Conservation (phyloP, 1,140 invertebrate species). For the Eciton burchellii region DNA sequence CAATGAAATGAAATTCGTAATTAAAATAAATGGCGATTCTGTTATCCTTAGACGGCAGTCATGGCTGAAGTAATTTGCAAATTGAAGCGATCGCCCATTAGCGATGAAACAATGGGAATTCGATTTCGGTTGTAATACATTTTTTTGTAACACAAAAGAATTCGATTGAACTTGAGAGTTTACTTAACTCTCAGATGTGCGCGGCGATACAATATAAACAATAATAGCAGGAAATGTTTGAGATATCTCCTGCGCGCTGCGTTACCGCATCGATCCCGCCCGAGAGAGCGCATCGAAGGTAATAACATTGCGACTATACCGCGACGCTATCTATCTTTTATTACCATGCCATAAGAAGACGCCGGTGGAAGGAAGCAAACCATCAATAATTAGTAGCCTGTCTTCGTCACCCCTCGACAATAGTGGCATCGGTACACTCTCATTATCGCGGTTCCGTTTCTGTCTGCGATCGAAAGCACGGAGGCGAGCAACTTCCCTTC, state of each 20-base stretch:
- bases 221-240: background rate
- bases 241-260: background rate
- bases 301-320: background rate
- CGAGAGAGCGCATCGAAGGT: background rate
- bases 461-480: slow-evolving; percentile 10
- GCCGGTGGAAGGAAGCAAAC: slow-evolving; percentile 14
- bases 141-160: background rate
- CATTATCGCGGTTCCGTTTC: slow-evolving; percentile 19
- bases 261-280: background rate
- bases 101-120: slow-evolving; percentile 15
- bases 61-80: slow-evolving; percentile 34
- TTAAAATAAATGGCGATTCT: slow-evolving; percentile 44
- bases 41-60: slow-evolving; percentile 23
- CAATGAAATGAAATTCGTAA: slow-evolving; percentile 39
- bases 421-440: background rate
- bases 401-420: background rate
- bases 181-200: slow-evolving; percentile 5
- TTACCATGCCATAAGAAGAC: background rate
- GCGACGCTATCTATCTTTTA: slow-evolving; percentile 15
- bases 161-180: background rate
- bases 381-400: slow-evolving; percentile 42
- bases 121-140: slow-evolving; percentile 3
- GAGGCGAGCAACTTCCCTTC: slow-evolving; percentile 28
- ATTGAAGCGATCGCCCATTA: slow-evolving; percentile 41
- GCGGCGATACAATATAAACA: background rate